These are phyloP conservation scores for Drosophila birchii DNA, from an alignment of 2,888 invertebrate species.

Conservation along the genomic window DNA sequence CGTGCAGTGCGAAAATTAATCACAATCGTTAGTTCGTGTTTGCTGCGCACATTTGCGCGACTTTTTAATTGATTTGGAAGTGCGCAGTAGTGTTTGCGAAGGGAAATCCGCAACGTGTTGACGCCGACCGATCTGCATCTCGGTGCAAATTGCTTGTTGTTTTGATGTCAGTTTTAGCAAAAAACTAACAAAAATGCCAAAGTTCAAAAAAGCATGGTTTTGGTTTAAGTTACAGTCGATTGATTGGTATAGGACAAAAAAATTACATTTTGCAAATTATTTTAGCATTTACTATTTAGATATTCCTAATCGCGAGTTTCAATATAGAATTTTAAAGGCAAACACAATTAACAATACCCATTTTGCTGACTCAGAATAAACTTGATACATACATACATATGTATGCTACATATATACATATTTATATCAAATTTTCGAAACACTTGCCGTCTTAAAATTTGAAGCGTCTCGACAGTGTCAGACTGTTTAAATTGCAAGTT, in stretches of 20 bases:
- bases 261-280: neutral
- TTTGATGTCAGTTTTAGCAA: conserved; percentile 67
- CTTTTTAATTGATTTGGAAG: conserved; percentile 31
- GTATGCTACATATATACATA: neutral
- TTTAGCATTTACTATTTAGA: neutral
- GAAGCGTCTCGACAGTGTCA: conserved; percentile 15
- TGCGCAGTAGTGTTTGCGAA: conserved; percentile 29
- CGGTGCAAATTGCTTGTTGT: conserved; percentile 67
- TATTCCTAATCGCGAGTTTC: conserved; percentile 19
- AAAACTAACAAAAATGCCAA: conserved; percentile 36
- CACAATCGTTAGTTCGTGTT: conserved; percentile 21
- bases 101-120: conserved; percentile 35
- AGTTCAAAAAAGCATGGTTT: conserved; percentile 17
- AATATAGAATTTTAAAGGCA: conserved; percentile 57
- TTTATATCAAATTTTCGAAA: conserved; percentile 2
- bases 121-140: conserved; percentile 44
- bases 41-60: conserved; percentile 21
- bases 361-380: conserved; percentile 40
- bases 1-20: conserved; percentile 8
- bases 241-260: neutral
- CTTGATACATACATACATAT: too few species aligned
- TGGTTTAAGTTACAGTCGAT: neutral
- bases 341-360: conserved; percentile 15
- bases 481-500: conserved; percentile 28
- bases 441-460: conserved; percentile 21